A percentile compares a stretch with the other conserved stretches of the same genome.
Conservation (phyloP, 2,888 invertebrate species). For the Stenodera caucasica region DNA sequence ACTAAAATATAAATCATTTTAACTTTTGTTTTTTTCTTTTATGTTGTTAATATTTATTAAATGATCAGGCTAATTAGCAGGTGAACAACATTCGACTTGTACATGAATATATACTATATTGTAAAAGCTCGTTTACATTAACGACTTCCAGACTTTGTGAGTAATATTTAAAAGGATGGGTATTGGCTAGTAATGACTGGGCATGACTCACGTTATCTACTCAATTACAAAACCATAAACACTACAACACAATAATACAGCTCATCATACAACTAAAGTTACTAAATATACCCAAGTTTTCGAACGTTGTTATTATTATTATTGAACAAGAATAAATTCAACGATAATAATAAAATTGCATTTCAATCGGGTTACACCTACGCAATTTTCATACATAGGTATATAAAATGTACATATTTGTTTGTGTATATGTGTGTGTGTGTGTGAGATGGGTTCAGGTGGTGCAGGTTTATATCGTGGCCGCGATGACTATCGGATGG, state of each 20-base stretch:
- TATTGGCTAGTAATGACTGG: slow-evolving; percentile 20
- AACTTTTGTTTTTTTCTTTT: slow-evolving; percentile 1
- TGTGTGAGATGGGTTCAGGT: slow-evolving; percentile 9
- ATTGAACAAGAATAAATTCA: neutral
- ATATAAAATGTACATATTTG: slow-evolving; percentile 1
- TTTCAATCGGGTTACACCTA: neutral
- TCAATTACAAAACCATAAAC: slow-evolving; percentile 21
- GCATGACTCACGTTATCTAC: slow-evolving; percentile 27
- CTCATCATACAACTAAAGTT: too few relatives aligned
- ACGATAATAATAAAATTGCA: neutral
- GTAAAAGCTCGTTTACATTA: slow-evolving; percentile 28
- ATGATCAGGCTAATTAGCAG: slow-evolving; percentile 24
- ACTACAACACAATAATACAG: neutral
- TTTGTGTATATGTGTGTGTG: neutral
- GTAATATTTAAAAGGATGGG: slow-evolving; percentile 5
- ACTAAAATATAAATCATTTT: slow-evolving; percentile 10
- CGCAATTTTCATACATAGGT: neutral
- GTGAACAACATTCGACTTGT: slow-evolving; percentile 12
- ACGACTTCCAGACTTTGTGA: slow-evolving; percentile 14
- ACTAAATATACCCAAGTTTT: too few relatives aligned
- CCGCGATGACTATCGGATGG: slow-evolving; percentile 41
- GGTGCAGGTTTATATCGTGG: slow-evolving; percentile 29
- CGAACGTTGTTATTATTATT: too few relatives aligned
- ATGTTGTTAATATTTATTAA: slow-evolving; percentile 11
- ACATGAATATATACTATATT: neutral